Percentiles rank a stretch among this genome's conserved stretches.
Conservation (phyloP, 2,113 vertebrate species). For the Dolichotis patagonum region DNA sequence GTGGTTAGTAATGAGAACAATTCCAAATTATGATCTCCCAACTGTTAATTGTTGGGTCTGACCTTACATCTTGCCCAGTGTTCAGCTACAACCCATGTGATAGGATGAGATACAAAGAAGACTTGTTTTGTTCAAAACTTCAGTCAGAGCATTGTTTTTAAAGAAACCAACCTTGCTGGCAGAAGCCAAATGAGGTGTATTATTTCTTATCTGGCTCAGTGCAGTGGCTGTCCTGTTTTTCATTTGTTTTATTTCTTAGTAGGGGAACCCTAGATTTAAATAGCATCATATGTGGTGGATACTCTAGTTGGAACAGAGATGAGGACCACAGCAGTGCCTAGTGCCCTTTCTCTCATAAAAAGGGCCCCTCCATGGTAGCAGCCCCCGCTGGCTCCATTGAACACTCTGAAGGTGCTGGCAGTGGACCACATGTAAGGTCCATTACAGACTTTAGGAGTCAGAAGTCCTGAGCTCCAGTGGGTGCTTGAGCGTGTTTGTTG, state of each 20-base stretch:
- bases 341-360: background rate
- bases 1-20: background rate
- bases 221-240: background rate
- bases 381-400: background rate
- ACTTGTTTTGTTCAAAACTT: background rate
- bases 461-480: background rate
- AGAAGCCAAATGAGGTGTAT: background rate
- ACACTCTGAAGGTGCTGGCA: background rate
- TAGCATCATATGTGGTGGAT: background rate
- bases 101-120: background rate
- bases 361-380: background rate
- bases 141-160: background rate
- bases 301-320: background rate
- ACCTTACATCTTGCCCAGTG: background rate
- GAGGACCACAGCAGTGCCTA: background rate
- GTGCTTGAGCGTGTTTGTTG: background rate
- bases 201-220: background rate
- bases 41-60: background rate
- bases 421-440: background rate
- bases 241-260: background rate
- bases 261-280: constrained; percentile 8
- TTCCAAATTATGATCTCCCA: background rate
- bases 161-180: background rate
- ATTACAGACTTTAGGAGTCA: background rate
- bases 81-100: background rate